phyloP scores from a whole-genome alignment of 2,888 invertebrate species.

The Lacanobia wlatinum region DNA sequence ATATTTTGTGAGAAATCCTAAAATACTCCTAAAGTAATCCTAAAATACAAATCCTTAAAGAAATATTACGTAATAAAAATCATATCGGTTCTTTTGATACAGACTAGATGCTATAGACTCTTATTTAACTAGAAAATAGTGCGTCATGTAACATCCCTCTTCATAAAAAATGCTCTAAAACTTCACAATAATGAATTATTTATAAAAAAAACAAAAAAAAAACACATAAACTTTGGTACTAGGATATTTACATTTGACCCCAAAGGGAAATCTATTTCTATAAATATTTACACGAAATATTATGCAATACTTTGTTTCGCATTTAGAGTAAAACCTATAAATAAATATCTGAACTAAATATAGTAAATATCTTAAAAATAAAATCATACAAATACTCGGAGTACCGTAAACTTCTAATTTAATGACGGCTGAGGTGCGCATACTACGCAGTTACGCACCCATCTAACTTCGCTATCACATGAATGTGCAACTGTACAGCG shows the following conservation, averaged over 20 bases:
- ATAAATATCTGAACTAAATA: slow-evolving; percentile 59
- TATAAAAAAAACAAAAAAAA: slow-evolving; percentile 60
- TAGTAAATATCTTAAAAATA: slow-evolving; percentile 13
- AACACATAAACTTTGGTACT: slow-evolving; percentile 79
- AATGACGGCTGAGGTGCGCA: not conserved
- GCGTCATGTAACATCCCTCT: slow-evolving; percentile 62
- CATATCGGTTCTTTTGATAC: slow-evolving; percentile 27
- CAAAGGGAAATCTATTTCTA: slow-evolving; percentile 52
- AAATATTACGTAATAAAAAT: slow-evolving; percentile 11
- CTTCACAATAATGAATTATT: slow-evolving; percentile 66
- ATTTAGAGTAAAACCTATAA: slow-evolving; percentile 60
- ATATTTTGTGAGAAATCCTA: slow-evolving; percentile 46
- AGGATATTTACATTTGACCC: slow-evolving; percentile 72
- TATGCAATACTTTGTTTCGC: slow-evolving; percentile 75
- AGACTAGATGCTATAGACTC: slow-evolving; percentile 64
- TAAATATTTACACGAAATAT: slow-evolving; percentile 68
- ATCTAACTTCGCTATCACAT: not conserved
- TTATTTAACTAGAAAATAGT: slow-evolving; percentile 46
- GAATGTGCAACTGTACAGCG: not conserved
- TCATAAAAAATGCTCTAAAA: slow-evolving; percentile 63
- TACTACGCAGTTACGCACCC: not conserved
- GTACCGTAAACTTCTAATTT: not conserved
- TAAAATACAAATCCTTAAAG: slow-evolving; percentile 15
- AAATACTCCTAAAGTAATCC: slow-evolving; percentile 40
- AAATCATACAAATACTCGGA: not conserved